Evolutionary conservation across 2,113 vertebrate species (phyloP), one percentile per base, ranked within the genome.

Genomic region (Oncorhynchus keta): DNA sequence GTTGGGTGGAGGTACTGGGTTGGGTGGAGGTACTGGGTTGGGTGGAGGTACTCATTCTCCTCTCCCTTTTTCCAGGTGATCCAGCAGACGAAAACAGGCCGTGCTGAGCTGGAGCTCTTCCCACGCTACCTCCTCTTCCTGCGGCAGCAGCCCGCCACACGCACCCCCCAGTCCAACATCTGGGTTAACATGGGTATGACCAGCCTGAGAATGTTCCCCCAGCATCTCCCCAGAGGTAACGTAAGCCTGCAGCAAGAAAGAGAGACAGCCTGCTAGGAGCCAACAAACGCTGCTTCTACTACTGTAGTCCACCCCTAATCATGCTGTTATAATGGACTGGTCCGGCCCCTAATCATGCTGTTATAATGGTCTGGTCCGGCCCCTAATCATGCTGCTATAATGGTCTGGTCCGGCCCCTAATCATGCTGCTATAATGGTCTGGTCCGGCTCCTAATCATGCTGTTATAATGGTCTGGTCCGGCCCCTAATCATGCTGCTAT

Each of bases 101-200:
- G 86, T 55, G 81, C 95, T 0, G 95, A 96, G 76, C 87, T 96
- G 70, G 95, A 96, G 82, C 92, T 96, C 30, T 96, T 95, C 85
- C 95, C 95, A 45, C 92, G 94, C 2, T 95, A 96, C 83, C 92
- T 96, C 82, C 95, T 96, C 61, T 96, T 96, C 87, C 92, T 96
- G 81, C 89, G 94, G 80, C 95, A 96, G 85, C 95, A 96, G 90
- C 96, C 96, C 8, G 97, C 95, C 71, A 94, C 96, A 0, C 95
- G 97, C 85, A 94, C 95, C 11, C 97, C 97, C 77, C 97, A 99
- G 91, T 97, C 97, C 84, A 99, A 99, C 95, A 97, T 99, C 94
- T 99, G 97, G 97, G 95, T 98, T 92, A 99, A 99, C 95, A 98
- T 99, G 97, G 97, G 97, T 99, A 99, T 99, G 97, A 97, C 95